Conservation (phyloP, 2,797 vertebrate species). For the Catamblyrhynchus diadema region DNA sequence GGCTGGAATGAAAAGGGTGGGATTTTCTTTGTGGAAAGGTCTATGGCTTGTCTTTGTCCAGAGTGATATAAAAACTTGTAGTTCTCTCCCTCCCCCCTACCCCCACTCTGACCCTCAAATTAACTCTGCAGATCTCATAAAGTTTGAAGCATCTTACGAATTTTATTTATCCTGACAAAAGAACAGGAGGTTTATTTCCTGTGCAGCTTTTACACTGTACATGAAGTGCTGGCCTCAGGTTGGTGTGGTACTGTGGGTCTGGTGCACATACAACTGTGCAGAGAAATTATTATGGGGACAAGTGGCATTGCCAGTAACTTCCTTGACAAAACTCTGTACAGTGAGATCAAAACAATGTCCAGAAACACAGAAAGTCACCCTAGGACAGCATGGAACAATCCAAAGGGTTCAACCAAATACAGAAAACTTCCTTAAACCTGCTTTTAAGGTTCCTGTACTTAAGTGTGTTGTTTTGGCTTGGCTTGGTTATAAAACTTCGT, state of each 20-base stretch:
- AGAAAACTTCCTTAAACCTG: background rate
- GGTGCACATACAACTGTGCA: background rate
- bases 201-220: background rate
- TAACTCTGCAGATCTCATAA: background rate
- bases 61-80: background rate
- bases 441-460: background rate
- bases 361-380: background rate
- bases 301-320: background rate
- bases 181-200: background rate
- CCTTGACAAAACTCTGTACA: background rate
- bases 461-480: background rate
- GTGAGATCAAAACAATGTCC: background rate
- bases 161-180: background rate
- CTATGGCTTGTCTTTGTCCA: background rate
- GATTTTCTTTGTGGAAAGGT: background rate
- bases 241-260: background rate
- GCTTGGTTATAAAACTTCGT: background rate
- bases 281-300: background rate
- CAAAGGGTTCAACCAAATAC: background rate
- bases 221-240: background rate
- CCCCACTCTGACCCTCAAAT: background rate
- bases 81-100: background rate
- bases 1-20: background rate
- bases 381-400: background rate
- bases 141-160: background rate